Evolutionary conservation across 2,113 vertebrate genomes (phyloP).

Genomic region (Fregetta grallaria): DNA sequence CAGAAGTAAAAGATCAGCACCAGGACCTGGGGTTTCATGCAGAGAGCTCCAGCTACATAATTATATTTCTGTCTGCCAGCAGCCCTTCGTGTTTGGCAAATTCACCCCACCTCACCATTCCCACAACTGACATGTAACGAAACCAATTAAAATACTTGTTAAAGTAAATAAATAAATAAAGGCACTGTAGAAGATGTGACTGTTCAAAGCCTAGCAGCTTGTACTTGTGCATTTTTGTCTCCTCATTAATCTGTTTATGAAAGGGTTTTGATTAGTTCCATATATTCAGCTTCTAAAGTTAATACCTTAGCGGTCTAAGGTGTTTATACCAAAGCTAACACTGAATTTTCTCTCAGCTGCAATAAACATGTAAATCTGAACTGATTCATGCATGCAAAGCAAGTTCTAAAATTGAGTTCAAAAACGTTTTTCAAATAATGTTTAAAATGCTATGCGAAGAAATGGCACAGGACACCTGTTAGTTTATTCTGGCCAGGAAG

Average conservation of each 20-base stretch:
- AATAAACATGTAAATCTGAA: conserved; percentile 40
- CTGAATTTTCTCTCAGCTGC: not conserved
- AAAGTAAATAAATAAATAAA: conserved; percentile 50
- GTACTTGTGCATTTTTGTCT: conserved; percentile 21
- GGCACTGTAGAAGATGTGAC: not conserved
- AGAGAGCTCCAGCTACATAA: not conserved
- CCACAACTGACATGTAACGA: not conserved
- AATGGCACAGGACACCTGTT: not conserved
- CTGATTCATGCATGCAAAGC: not conserved
- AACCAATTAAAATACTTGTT: conserved; percentile 41
- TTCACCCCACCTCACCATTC: not conserved
- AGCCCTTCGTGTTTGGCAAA: not conserved
- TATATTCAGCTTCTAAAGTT: conserved; percentile 27
- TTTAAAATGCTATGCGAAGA: not conserved
- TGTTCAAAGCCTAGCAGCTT: conserved; percentile 18
- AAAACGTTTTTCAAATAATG: not conserved
- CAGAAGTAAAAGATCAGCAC: not conserved
- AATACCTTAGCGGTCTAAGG: not conserved
- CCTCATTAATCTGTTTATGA: conserved; percentile 54
- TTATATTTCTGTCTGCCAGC: not conserved
- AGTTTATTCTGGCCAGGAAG: not conserved
- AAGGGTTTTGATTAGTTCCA: conserved; percentile 39
- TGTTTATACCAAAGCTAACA: not conserved
- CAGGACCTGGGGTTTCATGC: not conserved
- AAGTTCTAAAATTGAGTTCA: conserved; percentile 7